Evolutionary conservation across 2,797 vertebrate species (phyloP).

Genomic region (Cynodonichthys magdalenae): DNA sequence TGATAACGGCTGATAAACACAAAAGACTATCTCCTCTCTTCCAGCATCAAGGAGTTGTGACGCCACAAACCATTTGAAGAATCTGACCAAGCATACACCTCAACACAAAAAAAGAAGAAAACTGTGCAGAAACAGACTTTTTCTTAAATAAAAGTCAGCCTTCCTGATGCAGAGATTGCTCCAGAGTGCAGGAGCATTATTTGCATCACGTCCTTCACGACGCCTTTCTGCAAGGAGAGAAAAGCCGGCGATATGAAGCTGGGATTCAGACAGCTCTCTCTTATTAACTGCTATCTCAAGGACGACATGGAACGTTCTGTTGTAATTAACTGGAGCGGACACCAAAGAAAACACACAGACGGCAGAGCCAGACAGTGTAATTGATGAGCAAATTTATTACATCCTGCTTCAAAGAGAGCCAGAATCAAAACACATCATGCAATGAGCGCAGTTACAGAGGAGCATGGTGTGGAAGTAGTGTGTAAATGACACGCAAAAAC

Average conservation of each 20-base stretch:
- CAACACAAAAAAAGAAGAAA: constrained; percentile 9
- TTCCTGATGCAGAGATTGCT: constrained; percentile 13
- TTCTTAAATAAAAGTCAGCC: background rate
- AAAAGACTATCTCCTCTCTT: constrained; percentile 22
- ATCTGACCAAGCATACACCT: constrained; percentile 30
- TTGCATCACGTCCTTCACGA: background rate
- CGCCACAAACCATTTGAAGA: constrained; percentile 34
- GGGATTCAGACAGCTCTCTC: constrained; percentile 51
- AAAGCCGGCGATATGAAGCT: constrained; percentile 26
- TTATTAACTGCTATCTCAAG: constrained; percentile 69
- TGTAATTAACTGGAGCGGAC: constrained; percentile 71
- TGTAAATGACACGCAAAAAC: background rate
- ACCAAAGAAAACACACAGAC: constrained; percentile 58
- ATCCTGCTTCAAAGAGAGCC: constrained; percentile 57
- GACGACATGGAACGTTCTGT: constrained; percentile 54
- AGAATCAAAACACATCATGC: constrained; percentile 42
- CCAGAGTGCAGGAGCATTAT: constrained; percentile 6
- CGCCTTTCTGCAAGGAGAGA: constrained; percentile 10
- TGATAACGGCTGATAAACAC: constrained; percentile 45
- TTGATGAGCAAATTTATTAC: constrained; percentile 66
- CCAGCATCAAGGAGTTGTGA: constrained; percentile 29
- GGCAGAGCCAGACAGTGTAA: constrained; percentile 52
- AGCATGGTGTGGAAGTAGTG: background rate
- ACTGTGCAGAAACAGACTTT: background rate
- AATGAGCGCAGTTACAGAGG: constrained; percentile 19